A percentile compares a stretch with the other conserved stretches of the same genome.
phyloP scores from a whole-genome alignment of 1,140 invertebrate genomes.

The Druon quercuslanigerum region DNA sequence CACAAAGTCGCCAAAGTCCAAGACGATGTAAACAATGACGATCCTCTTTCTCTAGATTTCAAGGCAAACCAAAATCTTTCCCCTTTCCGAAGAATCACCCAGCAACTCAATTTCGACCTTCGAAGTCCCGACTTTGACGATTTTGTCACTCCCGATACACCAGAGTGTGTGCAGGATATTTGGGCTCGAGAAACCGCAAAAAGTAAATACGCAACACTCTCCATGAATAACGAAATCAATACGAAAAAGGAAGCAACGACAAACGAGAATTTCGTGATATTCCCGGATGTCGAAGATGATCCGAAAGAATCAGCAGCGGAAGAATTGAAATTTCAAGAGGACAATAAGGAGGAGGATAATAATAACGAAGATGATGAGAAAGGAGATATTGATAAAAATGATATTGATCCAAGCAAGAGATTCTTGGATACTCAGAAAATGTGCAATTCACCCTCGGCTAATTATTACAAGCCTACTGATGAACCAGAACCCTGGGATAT shows the following conservation, averaged over 20 bases:
- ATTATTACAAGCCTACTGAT: slow-evolving; percentile 88
- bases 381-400: slow-evolving; percentile 54
- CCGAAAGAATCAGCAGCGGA: slow-evolving; percentile 49
- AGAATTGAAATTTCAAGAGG: slow-evolving; percentile 45
- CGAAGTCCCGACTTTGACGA: slow-evolving; percentile 84
- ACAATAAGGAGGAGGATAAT: slow-evolving; percentile 49
- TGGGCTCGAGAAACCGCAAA: slow-evolving; percentile 74
- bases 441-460: slow-evolving; percentile 86
- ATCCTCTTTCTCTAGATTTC: slow-evolving; percentile 62
- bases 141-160: slow-evolving; percentile 82
- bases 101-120: slow-evolving; percentile 83
- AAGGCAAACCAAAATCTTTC: slow-evolving; percentile 77
- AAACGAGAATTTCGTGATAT: slow-evolving; percentile 71
- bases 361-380: slow-evolving; percentile 60
- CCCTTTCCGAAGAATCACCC: slow-evolving; percentile 85
- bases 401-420: slow-evolving; percentile 66
- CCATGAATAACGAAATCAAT: slow-evolving; percentile 60
- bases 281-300: slow-evolving; percentile 71
- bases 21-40: slow-evolving; percentile 62
- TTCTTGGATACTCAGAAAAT: slow-evolving; percentile 85
- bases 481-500: slow-evolving; percentile 93
- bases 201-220: slow-evolving; percentile 56
- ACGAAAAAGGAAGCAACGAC: slow-evolving; percentile 40
- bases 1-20: slow-evolving; percentile 78
- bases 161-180: slow-evolving; percentile 77